These are phyloP conservation scores for Halyomorpha halys DNA, from an alignment of 1,140 invertebrate genomes.

Conservation along the genomic window DNA sequence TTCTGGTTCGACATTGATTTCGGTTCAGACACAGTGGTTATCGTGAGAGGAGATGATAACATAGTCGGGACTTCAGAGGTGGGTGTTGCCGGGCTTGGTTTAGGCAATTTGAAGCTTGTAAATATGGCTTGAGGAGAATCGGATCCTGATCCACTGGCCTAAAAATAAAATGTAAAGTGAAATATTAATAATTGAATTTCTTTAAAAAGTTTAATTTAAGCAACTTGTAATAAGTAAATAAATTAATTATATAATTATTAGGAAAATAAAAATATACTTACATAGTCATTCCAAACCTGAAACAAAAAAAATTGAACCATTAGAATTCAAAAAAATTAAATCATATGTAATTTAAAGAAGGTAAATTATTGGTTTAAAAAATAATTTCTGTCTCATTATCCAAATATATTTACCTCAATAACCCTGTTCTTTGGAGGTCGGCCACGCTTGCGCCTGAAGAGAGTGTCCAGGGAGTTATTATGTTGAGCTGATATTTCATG, in stretches of 20 bases:
- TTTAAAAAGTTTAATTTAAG: neutral
- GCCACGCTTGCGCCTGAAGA: conserved; percentile 82
- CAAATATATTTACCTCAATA: conserved; percentile 50
- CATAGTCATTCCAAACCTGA: conserved; percentile 66
- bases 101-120: conserved; percentile 83
- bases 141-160: conserved; percentile 37
- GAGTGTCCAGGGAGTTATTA: conserved; percentile 67
- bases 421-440: conserved; percentile 84
- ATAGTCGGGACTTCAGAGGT: neutral
- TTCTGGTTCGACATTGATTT: conserved; percentile 1
- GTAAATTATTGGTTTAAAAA: too few relatives aligned
- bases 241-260: neutral
- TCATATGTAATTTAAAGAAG: too few relatives aligned
- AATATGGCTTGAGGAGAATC: conserved; percentile 81
- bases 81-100: conserved; percentile 38
- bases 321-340: conserved; percentile 6
- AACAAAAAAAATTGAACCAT: conserved; percentile 31
- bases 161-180: conserved; percentile 6
- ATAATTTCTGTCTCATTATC: neutral
- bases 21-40: conserved; percentile 24
- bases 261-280: conserved; percentile 39
- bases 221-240: neutral
- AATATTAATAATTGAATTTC: neutral
- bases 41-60: conserved; percentile 21
- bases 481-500: conserved; percentile 56